These are phyloP conservation scores for Gambusia holbrooki DNA, from an alignment of 2,113 vertebrate genomes.

Conservation along the genomic window DNA sequence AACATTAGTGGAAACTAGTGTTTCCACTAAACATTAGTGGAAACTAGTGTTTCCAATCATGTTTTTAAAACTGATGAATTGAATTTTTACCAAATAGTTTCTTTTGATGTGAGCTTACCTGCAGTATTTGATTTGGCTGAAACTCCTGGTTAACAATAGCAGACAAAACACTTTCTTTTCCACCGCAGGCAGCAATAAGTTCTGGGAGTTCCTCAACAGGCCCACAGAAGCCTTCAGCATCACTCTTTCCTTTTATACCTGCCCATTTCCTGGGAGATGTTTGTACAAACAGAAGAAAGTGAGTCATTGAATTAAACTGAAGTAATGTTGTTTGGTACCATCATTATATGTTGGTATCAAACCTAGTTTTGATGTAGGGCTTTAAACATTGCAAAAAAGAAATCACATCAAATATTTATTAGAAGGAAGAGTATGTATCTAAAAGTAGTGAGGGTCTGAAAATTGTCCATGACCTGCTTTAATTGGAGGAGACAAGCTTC, in stretches of 20 bases:
- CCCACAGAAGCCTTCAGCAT: slow-evolving; percentile 68
- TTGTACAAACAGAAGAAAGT: slow-evolving; percentile 1
- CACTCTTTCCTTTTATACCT: slow-evolving; percentile 68
- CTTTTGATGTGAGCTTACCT: slow-evolving; percentile 80
- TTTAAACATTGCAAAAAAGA: too few species aligned
- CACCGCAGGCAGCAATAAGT: slow-evolving; percentile 88
- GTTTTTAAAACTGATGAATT: too few species aligned
- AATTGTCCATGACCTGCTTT: too few species aligned
- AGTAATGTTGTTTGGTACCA: background rate
- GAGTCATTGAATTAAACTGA: background rate
- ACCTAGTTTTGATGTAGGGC: too few species aligned
- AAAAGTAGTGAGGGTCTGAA: too few species aligned
- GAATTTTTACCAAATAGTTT: background rate
- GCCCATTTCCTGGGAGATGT: slow-evolving; percentile 83
- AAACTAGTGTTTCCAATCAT: too few species aligned
- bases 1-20: too few species aligned
- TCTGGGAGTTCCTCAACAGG: slow-evolving; percentile 93
- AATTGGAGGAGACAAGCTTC: too few species aligned
- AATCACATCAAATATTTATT: too few species aligned
- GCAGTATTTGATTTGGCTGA: slow-evolving; percentile 78
- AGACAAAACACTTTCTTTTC: slow-evolving; percentile 85
- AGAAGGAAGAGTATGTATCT: too few species aligned
- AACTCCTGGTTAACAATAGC: slow-evolving; percentile 84
- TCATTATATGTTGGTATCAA: too few species aligned
- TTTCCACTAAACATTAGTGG: too few species aligned